These are phyloP conservation scores for Clarias macrocephalus DNA, from an alignment of 2,113 vertebrate genomes.

Conservation along the genomic window DNA sequence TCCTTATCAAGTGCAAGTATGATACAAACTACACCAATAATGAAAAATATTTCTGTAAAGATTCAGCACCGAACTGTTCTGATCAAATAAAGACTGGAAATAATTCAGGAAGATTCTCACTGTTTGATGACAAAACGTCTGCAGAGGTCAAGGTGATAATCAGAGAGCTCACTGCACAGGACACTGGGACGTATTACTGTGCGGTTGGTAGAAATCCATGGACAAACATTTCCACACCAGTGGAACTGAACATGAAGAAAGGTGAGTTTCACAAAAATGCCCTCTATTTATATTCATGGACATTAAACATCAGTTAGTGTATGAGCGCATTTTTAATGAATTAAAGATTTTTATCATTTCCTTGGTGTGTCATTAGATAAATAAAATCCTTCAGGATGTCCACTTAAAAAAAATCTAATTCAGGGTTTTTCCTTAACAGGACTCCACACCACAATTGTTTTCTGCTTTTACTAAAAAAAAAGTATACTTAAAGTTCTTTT, in stretches of 20 bases:
- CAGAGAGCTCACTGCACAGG: background rate
- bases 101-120: background rate
- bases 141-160: background rate
- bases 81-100: too few species aligned
- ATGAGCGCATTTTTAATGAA: background rate
- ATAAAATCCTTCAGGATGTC: too few species aligned
- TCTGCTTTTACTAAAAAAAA: too few species aligned
- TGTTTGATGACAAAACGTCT: background rate
- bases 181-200: background rate
- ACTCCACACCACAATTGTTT: too few species aligned
- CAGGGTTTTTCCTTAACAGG: too few species aligned
- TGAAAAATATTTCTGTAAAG: too few species aligned
- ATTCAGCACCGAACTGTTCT: too few species aligned
- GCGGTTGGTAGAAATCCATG: background rate
- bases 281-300: background rate
- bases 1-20: background rate
- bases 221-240: background rate
- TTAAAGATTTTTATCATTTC: background rate
- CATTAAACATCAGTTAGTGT: background rate
- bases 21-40: background rate
- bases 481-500: too few species aligned
- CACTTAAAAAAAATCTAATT: too few species aligned
- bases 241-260: too few species aligned
- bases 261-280: too few species aligned
- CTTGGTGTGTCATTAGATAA: background rate